Base-by-base conservation (phyloP, 2,888 invertebrate species). In the Phaedon cochleariae region DNA sequence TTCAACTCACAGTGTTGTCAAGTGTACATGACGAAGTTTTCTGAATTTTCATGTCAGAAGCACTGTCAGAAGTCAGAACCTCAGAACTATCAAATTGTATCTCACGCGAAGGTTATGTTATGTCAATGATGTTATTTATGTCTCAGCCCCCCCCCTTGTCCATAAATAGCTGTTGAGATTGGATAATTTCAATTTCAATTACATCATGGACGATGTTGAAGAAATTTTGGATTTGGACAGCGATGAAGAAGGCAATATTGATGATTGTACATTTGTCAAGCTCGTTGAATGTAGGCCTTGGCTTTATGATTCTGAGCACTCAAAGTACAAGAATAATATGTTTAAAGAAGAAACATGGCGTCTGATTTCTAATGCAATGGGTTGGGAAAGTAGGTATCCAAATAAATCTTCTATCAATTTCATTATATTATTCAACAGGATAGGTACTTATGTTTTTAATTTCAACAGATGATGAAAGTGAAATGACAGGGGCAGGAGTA, bases 271-370 rank as follows among this genome's bases (percentile, higher is more conserved):
- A 7, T 51, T 51, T 12, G 51, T 22, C 51, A 51, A 51, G 22
- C 51, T 51, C 9, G 26, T 51, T 10, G 51, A 51, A 51, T 51
- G 51, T 7, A 6, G 22, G 9, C 26, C 51, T 22, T 51, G 51
- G 51, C 51, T 51, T 9, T 51, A 52, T n/a, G 29, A 52, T 15
- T 3, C 29, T 0, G 52, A 52, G 29, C 26, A 52, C 29, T 15
- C 31, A 26, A 52, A 52, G 15, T 52, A 52, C 29, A 52, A 29
- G 10, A 52, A 52, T 29, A 52, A 52, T 26, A 52, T n/a, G 0
- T 52, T 29, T 17, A 52, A 52, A 29, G 52, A 26, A n/a, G 52
- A 29, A 29, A 52, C 52, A 1, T 52, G 52, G 52, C 52, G 52
- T 52, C 18, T 52, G 15, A 29, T 52, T 12, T 29, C 52, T 7